Base-by-base conservation (phyloP, 2,797 vertebrate species). In the Erethizon dorsatum region DNA sequence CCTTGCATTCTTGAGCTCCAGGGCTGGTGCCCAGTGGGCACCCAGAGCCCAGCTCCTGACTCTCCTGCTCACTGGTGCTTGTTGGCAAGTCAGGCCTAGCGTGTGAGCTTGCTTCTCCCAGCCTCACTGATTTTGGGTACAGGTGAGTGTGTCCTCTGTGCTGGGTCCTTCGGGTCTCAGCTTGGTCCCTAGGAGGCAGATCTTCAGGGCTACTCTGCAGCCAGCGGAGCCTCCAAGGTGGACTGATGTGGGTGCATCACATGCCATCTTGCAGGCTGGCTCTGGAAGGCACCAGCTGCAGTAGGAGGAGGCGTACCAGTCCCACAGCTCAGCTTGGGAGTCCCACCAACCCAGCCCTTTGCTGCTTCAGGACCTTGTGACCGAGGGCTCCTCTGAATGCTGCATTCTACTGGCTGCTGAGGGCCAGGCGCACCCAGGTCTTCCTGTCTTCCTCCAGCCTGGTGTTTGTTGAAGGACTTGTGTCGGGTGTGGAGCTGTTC, bases 281-380 rank as follows among this genome's bases (percentile, higher is more conserved):
- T 82, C 50, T 5, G 17, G 63, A 88, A 50, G 59, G 14, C 24
- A 8, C 31, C 0, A 2, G 22, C 56, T 69, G 59, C 47, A 2
- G 73, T 33, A 37, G 33, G 20, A 14, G 4, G 45, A 52, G 69
- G 28, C 31, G 37, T 0, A 1, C 13, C n/a, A 15, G 54, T 3
- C 2, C 41, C 71, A 52, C 6, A 45, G 52, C 45, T 33, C 41
- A 41, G 69, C 17, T n/a, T 61, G 83, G 52, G 15, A 1, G n/a
- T n/a, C 20, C 45, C 50, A 20, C 5, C 0, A 0, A 17, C 6
- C 20, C 8, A 2, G 18, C 26, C 9, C 63, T 59, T 50, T 20
- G 12, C 59, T 83, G 31, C 18, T 71, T 31, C 22, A 12, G 50
- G 9, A n/a, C 20, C 82, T 97, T 73, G 65, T 33, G 24, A 67